These are phyloP conservation scores for Aethina tumida DNA, from an alignment of 1,140 invertebrate genomes.

Conservation along the genomic window DNA sequence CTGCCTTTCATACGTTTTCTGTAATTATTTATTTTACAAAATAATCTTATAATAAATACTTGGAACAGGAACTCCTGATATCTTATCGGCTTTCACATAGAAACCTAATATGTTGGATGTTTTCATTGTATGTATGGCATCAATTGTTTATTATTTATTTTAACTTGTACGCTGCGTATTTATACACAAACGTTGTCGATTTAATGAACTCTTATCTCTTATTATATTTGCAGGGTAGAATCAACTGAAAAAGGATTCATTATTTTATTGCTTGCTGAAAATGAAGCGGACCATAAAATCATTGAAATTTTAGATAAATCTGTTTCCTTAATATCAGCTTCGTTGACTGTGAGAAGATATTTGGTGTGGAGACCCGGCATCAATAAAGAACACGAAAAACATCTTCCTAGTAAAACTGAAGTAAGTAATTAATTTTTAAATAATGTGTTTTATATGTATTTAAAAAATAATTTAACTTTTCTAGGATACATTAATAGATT, in stretches of 20 bases:
- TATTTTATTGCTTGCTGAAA: conserved; percentile 31
- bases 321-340: conserved; percentile 25
- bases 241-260: conserved; percentile 31
- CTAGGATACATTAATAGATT: no score
- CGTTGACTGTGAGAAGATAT: conserved; percentile 26
- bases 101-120: not conserved
- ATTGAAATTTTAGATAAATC: conserved; percentile 34
- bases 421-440: conserved; percentile 24
- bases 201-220: not conserved
- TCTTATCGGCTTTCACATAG: not conserved
- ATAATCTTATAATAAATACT: no score
- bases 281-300: conserved; percentile 29
- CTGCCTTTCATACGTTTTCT: no score
- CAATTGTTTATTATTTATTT: not conserved
- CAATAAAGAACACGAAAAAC: conserved; percentile 18
- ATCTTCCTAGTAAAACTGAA: conserved; percentile 28
- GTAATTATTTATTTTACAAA: no score
- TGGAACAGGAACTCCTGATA: no score
- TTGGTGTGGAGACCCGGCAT: conserved; percentile 31
- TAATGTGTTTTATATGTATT: not conserved
- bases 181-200: no score
- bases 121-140: not conserved
- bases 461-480: no score
- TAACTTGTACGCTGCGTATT: conserved; percentile 1
- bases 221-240: conserved; percentile 13